Base-by-base conservation (phyloP, 2,888 invertebrate species). In the Agrotis clavis region DNA sequence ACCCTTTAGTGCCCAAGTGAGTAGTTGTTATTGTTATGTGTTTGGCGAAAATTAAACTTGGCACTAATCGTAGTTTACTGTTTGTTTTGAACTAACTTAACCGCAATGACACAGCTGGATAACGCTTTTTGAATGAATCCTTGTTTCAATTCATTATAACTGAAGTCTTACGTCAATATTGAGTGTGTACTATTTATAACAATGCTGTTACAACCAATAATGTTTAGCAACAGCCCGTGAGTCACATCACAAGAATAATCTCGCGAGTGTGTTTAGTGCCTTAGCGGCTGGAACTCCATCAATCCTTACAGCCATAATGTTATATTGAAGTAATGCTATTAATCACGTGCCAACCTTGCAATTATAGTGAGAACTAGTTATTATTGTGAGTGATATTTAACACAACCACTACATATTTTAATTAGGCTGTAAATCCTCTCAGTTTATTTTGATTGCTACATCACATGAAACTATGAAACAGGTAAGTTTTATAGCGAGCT, bases 1-100 rank as follows among this genome's bases (percentile, higher is more conserved):
- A 79, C 79, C 82, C 80, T 81, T 81, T 79, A 71, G 47, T 53
- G 56, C 45, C 72, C 61, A 60, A 77, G 65, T 71, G 48, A 73
- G 65, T 67, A 56, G 53, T 71, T 70, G 57, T 60, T 74, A 47
- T 76, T 65, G 50, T 79, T 77, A 50, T 59, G 50, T 53, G 54
- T 67, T 73, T 65, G 51, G 47, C 14, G 51, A 53, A 78, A 82
- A 72, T 64, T 64, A 16, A 7, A 50, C n/a, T 73, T 59, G 53
- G 18, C 30, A 66, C 48, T 53, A 79, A 78, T 72, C 16, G 14
- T 41, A 57, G 25, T 53, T 48, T 14, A 61, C 19, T 53, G 25
- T 18, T 53, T 11, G 41, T 21, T 13, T 51, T 50, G 18, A 3
- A 54, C 19, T 21, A 13, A 47, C 18, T 51, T 51, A 62, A 72